Evolutionary conservation across 2,797 vertebrate species (phyloP), one percentile per base, ranked within the genome.

Genomic region (Zenarchopterus dispar): DNA sequence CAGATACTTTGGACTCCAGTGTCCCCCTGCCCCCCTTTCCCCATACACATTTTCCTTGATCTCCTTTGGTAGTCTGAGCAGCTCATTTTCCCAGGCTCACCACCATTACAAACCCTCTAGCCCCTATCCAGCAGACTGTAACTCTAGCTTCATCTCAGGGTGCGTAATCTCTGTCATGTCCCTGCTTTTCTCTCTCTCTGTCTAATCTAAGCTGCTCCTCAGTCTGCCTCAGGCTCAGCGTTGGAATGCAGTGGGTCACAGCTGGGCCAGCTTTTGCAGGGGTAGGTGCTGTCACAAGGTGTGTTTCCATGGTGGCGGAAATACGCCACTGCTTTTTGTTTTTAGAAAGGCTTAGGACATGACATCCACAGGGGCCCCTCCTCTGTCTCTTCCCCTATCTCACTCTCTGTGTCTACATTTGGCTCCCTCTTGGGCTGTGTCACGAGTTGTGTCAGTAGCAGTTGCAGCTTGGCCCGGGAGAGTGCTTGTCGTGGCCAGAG

Each of bases 131-230:
- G 65, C 66, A 72, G 72, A 86, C 78, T 87, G 91, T 85, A 91
- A 90, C 77, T 46, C 68, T 70, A 89, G 78, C 82, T 54, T 69
- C 81, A 62, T 84, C 78, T 62, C 52, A 9, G 45, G 44, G 71
- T 82, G 75, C 51, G 18, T 86, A 90, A 88, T 90, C 84, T 86
- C 79, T 57, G 78, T 83, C 75, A 81, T 82, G 80, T 78, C 75
- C 56, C 78, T 33, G 54, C 75, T 76, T 71, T 81, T 60, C 73
- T 16, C 36, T 36, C 53, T 58, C 52, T 49, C 63, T 9, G 2
- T 53, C 67, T 70, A 80, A 80, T 75, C 76, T 70, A 58, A 73
- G 74, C 58, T 54, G 28, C 56, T 50, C 73, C 55, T 62, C 43
- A 44, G 9, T 19, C 56, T n/a, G 63, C 85, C 80, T 78, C 44